Base-by-base conservation (phyloP, 2,888 invertebrate genomes). In the Clivina fossor region DNA sequence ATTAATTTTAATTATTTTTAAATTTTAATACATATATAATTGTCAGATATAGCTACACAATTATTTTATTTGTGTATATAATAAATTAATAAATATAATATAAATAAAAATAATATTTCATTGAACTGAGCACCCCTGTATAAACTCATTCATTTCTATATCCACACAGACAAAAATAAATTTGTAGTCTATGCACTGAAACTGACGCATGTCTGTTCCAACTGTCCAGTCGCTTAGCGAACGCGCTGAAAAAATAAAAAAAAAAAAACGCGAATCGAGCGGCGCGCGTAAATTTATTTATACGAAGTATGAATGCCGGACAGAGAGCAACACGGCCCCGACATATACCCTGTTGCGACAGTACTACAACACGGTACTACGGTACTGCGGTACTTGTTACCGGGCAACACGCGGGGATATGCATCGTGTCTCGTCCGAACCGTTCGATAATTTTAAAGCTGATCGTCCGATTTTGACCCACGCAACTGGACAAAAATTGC, bases 381-480 rank as follows among this genome's bases (percentile, higher is more conserved):
- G 40, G n/a, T 20, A 11, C 40, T 19, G 40, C 22, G 40, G 40
- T 19, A n/a, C n/a, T n/a, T n/a, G n/a, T n/a, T n/a, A n/a, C n/a
- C n/a, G n/a, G n/a, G n/a, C n/a, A n/a, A n/a, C n/a, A n/a, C n/a
- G n/a, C 19, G 20, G 40, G 33, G 5, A 37, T 15, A 51, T 51
- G 50, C 40, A 28, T 20, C 20, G 41, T 51, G 50, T 51, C 50
- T 51, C 20, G 47, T 19, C 19, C 35, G 44, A 44, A 53, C 53
- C 33, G 53, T 44, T 53, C 53, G 53, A 53, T 53, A 53, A 53
- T 44, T 53, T 53, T 53, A 53, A 53, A 53, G 53, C 53, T 35
- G 51, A 51, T 51, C 51, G 35, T 51, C 43, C 43, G 43, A 22
- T 51, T 33, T 53, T 53, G 47, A 11, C 44, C 15, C 13, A 7